These are phyloP conservation scores for Lepidothrix coronata DNA, from an alignment of 2,113 vertebrate species.

Conservation along the genomic window DNA sequence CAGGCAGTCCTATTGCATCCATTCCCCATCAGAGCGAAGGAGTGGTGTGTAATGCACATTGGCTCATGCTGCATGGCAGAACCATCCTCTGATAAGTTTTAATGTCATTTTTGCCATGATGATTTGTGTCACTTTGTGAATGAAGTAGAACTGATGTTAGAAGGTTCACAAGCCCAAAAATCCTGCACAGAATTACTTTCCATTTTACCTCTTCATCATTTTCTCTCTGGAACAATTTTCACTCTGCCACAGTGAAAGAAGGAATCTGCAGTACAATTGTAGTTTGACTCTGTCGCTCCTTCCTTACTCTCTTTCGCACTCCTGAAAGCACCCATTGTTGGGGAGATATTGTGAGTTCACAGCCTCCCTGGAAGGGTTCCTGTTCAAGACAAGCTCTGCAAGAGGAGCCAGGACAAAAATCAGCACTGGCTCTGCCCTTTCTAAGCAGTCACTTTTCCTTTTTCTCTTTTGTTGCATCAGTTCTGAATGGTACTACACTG, in stretches of 20 bases:
- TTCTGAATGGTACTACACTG: not conserved
- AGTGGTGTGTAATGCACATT: not conserved
- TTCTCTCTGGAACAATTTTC: not conserved
- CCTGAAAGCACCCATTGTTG: not conserved
- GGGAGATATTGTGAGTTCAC: not conserved
- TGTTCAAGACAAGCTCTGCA: not conserved
- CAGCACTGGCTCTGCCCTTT: not conserved
- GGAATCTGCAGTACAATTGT: not conserved
- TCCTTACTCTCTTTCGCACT: not conserved
- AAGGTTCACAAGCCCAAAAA: not conserved
- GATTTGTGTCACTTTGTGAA: not conserved
- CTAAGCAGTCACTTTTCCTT: not conserved
- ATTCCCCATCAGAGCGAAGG: not conserved
- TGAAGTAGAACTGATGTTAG: not conserved
- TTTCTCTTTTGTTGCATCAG: not conserved
- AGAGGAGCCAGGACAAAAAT: not conserved
- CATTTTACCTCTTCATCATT: not conserved
- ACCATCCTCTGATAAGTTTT: not conserved
- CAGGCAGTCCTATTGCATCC: not conserved
- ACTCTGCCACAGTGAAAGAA: not conserved
- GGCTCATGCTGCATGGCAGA: not conserved
- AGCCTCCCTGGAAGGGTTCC: not conserved
- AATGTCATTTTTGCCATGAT: not conserved
- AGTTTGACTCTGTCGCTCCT: not conserved
- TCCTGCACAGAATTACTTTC: not conserved